Evolutionary conservation across 2,113 vertebrate species (phyloP), one percentile per base, ranked within the genome.

Genomic region (Prinia subflava): DNA sequence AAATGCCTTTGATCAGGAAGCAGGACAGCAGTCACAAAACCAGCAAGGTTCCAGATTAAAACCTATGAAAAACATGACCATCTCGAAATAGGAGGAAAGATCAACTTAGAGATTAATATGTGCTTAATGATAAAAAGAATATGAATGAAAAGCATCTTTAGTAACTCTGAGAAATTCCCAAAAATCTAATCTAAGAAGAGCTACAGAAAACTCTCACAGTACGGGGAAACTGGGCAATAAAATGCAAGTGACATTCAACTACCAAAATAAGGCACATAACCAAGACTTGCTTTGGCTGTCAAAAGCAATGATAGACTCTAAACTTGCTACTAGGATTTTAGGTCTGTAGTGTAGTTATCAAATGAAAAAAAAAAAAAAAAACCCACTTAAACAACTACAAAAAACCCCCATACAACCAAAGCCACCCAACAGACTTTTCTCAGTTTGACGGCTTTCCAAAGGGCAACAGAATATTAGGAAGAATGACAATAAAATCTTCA

Each of bases 371-470:
- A 30, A 6, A 21, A 33, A 18, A 12, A 13, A 31, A 41, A 39
- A 39, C 39, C n/a, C 19, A 46, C 15, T 3, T 15, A 30, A n/a
- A 23, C 9, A 59, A 80, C 9, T 52, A 27, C n/a, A 56, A 70
- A 37, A 50, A 27, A 2, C 0, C 0, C 8, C 6, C 25, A 44
- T 17, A 44, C 3, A 56, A 56, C 13, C 9, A 57, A 67, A 81
- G 35, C 25, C 18, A 27, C 13, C 30, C 24, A 42, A 47, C 3
- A 27, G 19, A 47, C 2, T 1, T 47, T 70, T 44, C 21, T 67
- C 56, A 37, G n/a, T 35, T 28, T 47, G 23, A 62, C 30, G 12
- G 9, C 28, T 63, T 17, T 57, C 37, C n/a, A 41, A 60, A 79
- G 14, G 10, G 82, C 21, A 52, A 56, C 4, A 42, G 17, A 70